These are phyloP conservation scores for Phortica magna DNA, from an alignment of 2,888 invertebrate species.

Conservation along the genomic window DNA sequence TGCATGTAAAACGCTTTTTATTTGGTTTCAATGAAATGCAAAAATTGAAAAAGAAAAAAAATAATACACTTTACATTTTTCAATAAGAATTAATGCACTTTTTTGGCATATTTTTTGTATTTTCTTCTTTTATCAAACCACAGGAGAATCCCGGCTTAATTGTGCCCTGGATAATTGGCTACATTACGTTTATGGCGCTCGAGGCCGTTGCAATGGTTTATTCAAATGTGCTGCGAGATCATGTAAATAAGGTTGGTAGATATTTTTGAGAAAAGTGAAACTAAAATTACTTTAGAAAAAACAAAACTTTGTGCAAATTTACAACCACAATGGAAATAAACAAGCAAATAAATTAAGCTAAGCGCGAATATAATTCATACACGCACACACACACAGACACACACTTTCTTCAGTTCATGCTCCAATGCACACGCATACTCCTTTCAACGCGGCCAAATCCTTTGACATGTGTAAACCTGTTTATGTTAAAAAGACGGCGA, in stretches of 20 bases:
- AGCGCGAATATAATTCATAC: not conserved
- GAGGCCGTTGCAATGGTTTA: conserved; percentile 90
- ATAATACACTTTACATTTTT: conserved; percentile 11
- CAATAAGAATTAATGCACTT: not conserved
- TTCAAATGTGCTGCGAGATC: conserved; percentile 89
- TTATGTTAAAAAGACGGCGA: not conserved
- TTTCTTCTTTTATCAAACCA: conserved; percentile 42
- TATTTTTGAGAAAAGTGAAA: not conserved
- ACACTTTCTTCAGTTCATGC: not conserved
- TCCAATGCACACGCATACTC: too few relatives aligned
- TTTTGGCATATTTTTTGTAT: conserved; percentile 13
- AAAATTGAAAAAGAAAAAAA: not conserved
- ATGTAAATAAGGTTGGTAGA: conserved; percentile 86
- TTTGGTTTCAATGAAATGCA: conserved; percentile 10
- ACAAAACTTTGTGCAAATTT: too few relatives aligned
- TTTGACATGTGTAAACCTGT: conserved; percentile 14
- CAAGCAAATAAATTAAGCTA: conserved; percentile 16
- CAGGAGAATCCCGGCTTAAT: conserved; percentile 87
- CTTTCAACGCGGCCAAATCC: conserved; percentile 1
- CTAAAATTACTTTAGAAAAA: too few relatives aligned
- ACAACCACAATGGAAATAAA: not conserved
- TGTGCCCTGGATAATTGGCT: conserved; percentile 89
- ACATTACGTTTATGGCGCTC: conserved; percentile 88
- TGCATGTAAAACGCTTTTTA: conserved; percentile 35
- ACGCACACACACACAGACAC: not conserved